phyloP scores from a whole-genome alignment of 2,113 vertebrate species.

The Leptodactylus fuscus region DNA sequence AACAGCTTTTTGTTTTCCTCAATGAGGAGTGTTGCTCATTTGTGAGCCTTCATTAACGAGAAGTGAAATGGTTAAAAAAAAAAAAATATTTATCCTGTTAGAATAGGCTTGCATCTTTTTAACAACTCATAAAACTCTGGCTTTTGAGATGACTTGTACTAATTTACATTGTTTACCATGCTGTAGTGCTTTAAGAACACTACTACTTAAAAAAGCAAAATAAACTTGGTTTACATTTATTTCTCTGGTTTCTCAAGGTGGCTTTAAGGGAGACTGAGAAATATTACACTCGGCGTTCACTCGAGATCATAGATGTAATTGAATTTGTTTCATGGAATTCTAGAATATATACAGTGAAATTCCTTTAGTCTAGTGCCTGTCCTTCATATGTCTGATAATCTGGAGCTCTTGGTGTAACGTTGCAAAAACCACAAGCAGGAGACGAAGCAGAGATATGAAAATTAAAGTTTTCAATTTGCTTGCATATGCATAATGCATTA shows the following conservation, averaged over 20 bases:
- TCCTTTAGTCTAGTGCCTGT: background rate
- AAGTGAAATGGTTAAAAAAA: constrained; percentile 92
- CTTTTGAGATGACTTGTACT: constrained; percentile 96
- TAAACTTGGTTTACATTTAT: constrained; percentile 99
- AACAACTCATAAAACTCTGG: constrained; percentile 94
- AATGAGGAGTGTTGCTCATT: constrained; percentile 99
- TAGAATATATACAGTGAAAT: background rate
- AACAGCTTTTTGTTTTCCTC: constrained; percentile 99
- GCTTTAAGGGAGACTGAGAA: background rate
- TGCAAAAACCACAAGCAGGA: too few species aligned
- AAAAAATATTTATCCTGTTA: constrained; percentile 98
- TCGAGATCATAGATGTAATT: background rate
- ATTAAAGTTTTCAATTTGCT: too few species aligned
- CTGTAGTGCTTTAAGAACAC: constrained; percentile 97
- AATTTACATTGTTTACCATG: constrained; percentile 99
- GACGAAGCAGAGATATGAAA: too few species aligned
- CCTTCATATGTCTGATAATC: background rate
- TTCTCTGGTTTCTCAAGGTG: constrained; percentile 71
- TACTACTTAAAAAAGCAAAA: constrained; percentile 97
- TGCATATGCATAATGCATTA: too few species aligned
- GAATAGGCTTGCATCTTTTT: constrained; percentile 97
- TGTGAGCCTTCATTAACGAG: constrained; percentile 98
- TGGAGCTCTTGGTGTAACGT: too few species aligned
- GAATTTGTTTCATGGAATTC: background rate
- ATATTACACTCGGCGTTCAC: background rate